Evolutionary conservation across 2,888 invertebrate genomes (phyloP).

Genomic region (Heliconius hortense): DNA sequence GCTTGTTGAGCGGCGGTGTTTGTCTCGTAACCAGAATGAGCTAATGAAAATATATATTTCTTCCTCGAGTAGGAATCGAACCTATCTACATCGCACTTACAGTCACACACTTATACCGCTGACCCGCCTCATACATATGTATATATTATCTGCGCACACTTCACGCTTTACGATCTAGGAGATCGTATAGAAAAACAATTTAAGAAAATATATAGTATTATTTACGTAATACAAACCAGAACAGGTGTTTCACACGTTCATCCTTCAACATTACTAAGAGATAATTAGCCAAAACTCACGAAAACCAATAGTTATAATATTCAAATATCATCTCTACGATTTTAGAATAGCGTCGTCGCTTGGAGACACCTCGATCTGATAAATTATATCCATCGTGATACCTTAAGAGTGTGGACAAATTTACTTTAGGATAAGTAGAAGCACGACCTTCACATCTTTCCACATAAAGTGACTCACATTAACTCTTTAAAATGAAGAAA

Average conservation of each 20-base stretch:
- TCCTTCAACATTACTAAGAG: constrained; percentile 20
- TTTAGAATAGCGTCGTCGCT: constrained; percentile 21
- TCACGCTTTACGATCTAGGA: constrained; percentile 17
- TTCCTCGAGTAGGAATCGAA: too few species aligned
- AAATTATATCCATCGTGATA: constrained; percentile 64
- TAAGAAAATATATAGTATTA: constrained; percentile 17
- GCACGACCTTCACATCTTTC: constrained; percentile 49
- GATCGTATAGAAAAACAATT: constrained; percentile 21
- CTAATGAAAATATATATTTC: too few species aligned
- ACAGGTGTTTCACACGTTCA: constrained; percentile 21
- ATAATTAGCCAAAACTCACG: constrained; percentile 37
- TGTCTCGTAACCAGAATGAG: too few species aligned
- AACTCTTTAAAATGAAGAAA: constrained; percentile 44
- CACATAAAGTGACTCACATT: constrained; percentile 47
- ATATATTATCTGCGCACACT: constrained; percentile 19
- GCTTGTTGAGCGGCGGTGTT: too few species aligned
- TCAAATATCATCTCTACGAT: constrained; percentile 12
- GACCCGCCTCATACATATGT: background rate
- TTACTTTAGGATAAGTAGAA: constrained; percentile 54
- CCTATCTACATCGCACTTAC: too few species aligned
- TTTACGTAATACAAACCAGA: constrained; percentile 34
- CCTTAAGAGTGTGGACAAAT: constrained; percentile 66
- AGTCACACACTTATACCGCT: too few species aligned
- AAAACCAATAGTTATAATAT: constrained; percentile 32
- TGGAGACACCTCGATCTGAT: constrained; percentile 46